phyloP scores from a whole-genome alignment of 2,888 invertebrate genomes.

The Torymus tubicola region DNA sequence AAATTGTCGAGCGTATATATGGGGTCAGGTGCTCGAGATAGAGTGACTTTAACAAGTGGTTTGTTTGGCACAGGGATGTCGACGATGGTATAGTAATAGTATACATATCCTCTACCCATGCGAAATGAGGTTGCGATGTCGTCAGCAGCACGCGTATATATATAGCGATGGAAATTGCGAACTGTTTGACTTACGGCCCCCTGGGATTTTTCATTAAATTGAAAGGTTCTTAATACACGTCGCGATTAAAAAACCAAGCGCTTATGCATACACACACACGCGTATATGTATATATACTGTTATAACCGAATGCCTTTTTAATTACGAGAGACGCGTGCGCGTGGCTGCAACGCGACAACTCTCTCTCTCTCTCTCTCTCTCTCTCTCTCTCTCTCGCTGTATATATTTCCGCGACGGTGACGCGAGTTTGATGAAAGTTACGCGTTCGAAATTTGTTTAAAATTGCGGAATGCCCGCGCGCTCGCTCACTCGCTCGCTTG shows the following conservation, averaged over 20 bases:
- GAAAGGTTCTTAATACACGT: slow-evolving; percentile 34
- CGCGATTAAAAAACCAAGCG: slow-evolving; percentile 18
- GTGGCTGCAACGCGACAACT: too few relatives aligned
- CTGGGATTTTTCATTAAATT: slow-evolving; percentile 48
- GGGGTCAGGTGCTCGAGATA: slow-evolving; percentile 13
- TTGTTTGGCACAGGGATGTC: slow-evolving; percentile 18
- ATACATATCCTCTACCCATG: too few relatives aligned
- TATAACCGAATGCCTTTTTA: slow-evolving; percentile 28
- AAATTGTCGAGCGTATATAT: slow-evolving; percentile 41
- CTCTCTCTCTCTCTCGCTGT: too few relatives aligned
- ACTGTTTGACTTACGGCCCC: slow-evolving; percentile 22
- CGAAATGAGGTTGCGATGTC: slow-evolving; percentile 12
- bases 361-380: too few relatives aligned
- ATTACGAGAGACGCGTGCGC: slow-evolving; percentile 9
- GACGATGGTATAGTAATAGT: too few relatives aligned
- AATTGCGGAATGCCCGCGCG: slow-evolving; percentile 9
- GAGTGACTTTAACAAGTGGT: slow-evolving; percentile 50
- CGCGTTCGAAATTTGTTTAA: slow-evolving; percentile 9
- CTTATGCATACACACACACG: too few relatives aligned
- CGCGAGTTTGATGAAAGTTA: slow-evolving; percentile 14
- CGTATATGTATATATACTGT: too few relatives aligned
- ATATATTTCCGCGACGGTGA: slow-evolving; percentile 2
- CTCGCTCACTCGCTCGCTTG: too few relatives aligned
- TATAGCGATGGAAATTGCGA: slow-evolving; percentile 40
- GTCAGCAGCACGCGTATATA: too few relatives aligned